Percentiles rank a stretch among this genome's conserved stretches.
These are phyloP conservation scores for Gallinago nigripennis DNA, from an alignment of 2,797 vertebrate species.

Conservation along the genomic window DNA sequence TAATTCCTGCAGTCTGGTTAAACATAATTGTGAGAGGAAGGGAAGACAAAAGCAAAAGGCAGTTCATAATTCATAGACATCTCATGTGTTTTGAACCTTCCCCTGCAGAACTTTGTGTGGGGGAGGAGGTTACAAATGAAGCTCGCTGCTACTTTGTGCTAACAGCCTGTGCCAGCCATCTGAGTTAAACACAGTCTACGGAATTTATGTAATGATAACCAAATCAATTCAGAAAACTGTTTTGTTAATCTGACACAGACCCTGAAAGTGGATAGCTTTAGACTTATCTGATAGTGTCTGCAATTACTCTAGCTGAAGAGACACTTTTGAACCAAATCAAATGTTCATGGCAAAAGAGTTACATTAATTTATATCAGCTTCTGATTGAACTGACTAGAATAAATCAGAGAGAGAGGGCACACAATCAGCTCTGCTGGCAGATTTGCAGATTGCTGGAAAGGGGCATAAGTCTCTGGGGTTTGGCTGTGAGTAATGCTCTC, in stretches of 20 bases:
- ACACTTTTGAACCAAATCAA: constrained; percentile 51
- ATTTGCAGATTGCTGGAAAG: constrained; percentile 41
- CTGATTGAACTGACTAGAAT: constrained; percentile 51
- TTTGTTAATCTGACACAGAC: constrained; percentile 47
- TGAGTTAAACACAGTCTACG: background rate
- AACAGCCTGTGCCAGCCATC: background rate
- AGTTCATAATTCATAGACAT: constrained; percentile 31
- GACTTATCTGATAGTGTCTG: constrained; percentile 23
- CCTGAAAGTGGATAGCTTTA: background rate
- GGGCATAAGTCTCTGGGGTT: background rate
- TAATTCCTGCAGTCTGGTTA: constrained; percentile 14
- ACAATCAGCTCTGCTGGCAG: constrained; percentile 55
- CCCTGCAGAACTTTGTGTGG: background rate
- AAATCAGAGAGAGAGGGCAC: constrained; percentile 31
- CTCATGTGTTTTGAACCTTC: background rate
- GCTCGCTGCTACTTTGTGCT: background rate
- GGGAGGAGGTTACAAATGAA: constrained; percentile 38
- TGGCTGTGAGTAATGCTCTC: constrained; percentile 35
- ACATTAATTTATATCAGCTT: constrained; percentile 55
- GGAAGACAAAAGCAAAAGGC: constrained; percentile 21
- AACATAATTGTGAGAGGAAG: constrained; percentile 7
- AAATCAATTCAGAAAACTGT: constrained; percentile 44
- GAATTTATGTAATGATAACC: constrained; percentile 49
- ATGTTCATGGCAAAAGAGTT: constrained; percentile 15
- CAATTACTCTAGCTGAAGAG: constrained; percentile 52